These are phyloP conservation scores for Hiodon alosoides DNA, from an alignment of 2,113 vertebrate genomes.

Conservation along the genomic window DNA sequence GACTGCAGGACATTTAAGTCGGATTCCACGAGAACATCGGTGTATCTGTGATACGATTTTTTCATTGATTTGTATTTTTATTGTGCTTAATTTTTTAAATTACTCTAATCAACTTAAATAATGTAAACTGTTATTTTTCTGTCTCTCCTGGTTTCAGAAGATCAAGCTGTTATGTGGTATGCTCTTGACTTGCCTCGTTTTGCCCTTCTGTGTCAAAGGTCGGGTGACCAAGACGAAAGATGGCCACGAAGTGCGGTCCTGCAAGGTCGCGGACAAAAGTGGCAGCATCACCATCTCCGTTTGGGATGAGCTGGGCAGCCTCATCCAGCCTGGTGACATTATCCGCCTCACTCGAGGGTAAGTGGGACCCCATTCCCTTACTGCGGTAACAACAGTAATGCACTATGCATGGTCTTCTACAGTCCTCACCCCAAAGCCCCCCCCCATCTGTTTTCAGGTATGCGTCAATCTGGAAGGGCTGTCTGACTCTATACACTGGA, in stretches of 20 bases:
- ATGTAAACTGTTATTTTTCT: neutral
- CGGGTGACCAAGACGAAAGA: slow-evolving; percentile 98
- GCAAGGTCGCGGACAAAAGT: slow-evolving; percentile 94
- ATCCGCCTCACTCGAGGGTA: slow-evolving; percentile 96
- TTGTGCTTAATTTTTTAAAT: neutral
- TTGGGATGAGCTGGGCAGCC: slow-evolving; percentile 94
- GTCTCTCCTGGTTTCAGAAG: neutral
- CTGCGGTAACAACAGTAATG: neutral
- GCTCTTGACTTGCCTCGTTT: neutral
- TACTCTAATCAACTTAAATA: neutral
- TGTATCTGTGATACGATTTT: no score
- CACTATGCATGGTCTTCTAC: neutral
- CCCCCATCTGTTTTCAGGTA: slow-evolving; percentile 62
- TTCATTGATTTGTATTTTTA: no score
- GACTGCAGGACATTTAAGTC: neutral
- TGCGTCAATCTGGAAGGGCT: slow-evolving; percentile 96
- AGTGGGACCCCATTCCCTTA: slow-evolving; percentile 16
- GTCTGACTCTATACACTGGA: slow-evolving; percentile 92
- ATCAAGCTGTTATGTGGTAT: neutral
- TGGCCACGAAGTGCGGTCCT: slow-evolving; percentile 93
- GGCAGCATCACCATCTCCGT: slow-evolving; percentile 97
- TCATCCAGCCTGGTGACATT: slow-evolving; percentile 93
- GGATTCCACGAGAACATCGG: neutral
- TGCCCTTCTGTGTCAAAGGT: slow-evolving; percentile 56
- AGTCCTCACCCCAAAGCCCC: neutral